Evolutionary conservation across 2,797 vertebrate species (phyloP).

Genomic region (Chloroceryle inda): DNA sequence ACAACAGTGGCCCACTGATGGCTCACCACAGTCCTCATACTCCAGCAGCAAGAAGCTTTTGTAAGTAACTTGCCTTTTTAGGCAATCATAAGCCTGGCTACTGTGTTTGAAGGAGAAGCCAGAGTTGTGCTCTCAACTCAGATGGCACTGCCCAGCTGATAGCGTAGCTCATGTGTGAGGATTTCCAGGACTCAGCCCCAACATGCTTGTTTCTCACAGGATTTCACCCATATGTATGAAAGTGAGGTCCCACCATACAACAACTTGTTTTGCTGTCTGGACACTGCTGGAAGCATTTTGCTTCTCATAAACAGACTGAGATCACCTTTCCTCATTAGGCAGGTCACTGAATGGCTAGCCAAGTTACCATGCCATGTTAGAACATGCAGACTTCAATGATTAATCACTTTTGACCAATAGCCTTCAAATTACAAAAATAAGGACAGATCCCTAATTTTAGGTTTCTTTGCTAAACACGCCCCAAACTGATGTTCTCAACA

Average conservation of each 20-base stretch:
- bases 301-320: not conserved
- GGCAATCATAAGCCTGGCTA: not conserved
- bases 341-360: not conserved
- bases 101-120: not conserved
- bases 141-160: not conserved
- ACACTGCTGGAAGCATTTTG: slow-evolving; percentile 17
- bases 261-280: slow-evolving; percentile 16
- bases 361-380: accelerated
- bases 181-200: not conserved
- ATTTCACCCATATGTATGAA: not conserved
- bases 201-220: not conserved
- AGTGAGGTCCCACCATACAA: not conserved
- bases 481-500: not conserved
- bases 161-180: not conserved
- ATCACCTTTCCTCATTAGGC: slow-evolving; percentile 16
- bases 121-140: not conserved
- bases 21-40: not conserved
- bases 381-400: not conserved
- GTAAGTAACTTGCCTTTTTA: not conserved
- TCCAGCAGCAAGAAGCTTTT: not conserved
- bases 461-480: not conserved
- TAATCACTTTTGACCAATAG: not conserved
- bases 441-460: not conserved
- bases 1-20: not conserved
- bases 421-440: not conserved